These are phyloP conservation scores for Drosophila guanche DNA, from an alignment of 1,140 invertebrate species.

Conservation along the genomic window DNA sequence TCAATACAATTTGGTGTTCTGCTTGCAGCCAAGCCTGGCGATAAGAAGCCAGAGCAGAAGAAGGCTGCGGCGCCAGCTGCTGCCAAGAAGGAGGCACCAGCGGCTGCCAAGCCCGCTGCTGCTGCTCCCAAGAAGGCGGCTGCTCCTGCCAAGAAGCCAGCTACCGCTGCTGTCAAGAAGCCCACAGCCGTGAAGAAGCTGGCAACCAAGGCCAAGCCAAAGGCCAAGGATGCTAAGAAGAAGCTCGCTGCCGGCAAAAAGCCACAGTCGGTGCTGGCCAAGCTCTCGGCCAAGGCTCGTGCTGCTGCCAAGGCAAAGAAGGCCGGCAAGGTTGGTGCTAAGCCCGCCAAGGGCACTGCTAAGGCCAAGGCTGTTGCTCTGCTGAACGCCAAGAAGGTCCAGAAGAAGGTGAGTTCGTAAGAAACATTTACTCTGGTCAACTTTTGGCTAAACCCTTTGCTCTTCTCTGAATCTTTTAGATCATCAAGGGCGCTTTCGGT, in stretches of 20 bases:
- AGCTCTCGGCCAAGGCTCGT: constrained; percentile 82
- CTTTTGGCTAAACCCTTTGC: neutral
- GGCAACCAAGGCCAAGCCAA: constrained; percentile 84
- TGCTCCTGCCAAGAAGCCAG: constrained; percentile 82
- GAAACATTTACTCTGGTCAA: neutral
- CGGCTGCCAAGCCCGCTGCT: constrained; percentile 84
- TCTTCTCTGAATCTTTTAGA: constrained; percentile 84
- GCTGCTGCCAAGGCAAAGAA: constrained; percentile 77
- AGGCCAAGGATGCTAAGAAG: constrained; percentile 87
- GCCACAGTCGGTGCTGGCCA: constrained; percentile 80
- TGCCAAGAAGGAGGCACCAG: constrained; percentile 81
- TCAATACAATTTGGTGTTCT: constrained; percentile 19
- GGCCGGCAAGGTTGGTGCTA: constrained; percentile 68
- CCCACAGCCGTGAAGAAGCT: constrained; percentile 68
- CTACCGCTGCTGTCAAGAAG: constrained; percentile 80
- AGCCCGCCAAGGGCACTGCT: constrained; percentile 83
- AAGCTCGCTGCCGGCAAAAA: constrained; percentile 84
- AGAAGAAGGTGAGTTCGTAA: constrained; percentile 89
- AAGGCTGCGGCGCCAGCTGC: constrained; percentile 79
- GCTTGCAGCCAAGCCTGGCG: constrained; percentile 78
- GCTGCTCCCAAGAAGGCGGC: constrained; percentile 84
- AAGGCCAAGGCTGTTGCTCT: constrained; percentile 84
- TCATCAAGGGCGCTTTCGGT: constrained; percentile 95
- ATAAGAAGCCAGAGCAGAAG: constrained; percentile 83
- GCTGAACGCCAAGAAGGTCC: constrained; percentile 87